Base-by-base conservation (phyloP, 2,113 vertebrate species). In the Phalacrocorax aristotelis region DNA sequence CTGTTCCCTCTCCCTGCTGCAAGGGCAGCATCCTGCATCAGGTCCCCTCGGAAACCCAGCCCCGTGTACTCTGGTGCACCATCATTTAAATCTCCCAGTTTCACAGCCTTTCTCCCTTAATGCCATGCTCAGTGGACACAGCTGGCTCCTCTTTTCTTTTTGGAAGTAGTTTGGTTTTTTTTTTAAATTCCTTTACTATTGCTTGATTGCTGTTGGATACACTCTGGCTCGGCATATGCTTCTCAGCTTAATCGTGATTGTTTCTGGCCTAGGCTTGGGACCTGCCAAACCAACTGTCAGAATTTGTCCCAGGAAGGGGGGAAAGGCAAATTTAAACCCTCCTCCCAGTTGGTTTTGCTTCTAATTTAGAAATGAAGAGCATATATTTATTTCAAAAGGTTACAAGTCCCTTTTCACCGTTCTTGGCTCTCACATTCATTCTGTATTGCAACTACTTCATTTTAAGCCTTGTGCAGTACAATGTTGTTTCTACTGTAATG, bases 401-500 rank as follows among this genome's bases (percentile, higher is more conserved):
- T 90, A 72, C 7, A 1, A 19, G 54, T 80, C 72, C 81, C 42
- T 93, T 66, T 75, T 55, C 82, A 64, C 75, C 58, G 38, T 90
- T 96, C 83, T 87, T 96, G 79, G 82, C 84, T 90, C 49, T 89
- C 62, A 27, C 81, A 93, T 88, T 94, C 62, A 89, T 95, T 97
- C 96, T 94, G 52, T 96, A 90, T 83, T 64, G 85, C 90, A 75
- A n/a, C 34, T 38, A 40, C 91, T 96, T 95, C 54, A 83, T 94
- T 70, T 77, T 83, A 93, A 95, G 77, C 60, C 83, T 51, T 71
- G 82, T 90, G 82, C 61, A 72, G 77, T 65, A 86, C 92, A 92
- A 26, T 58, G 94, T 96, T 97, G 85, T 92, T 97, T 77, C 93
- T 87, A 21, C 91, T 90, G 90, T 97, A 97, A 98, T 96, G 94